Conservation (phyloP, 2,797 vertebrate species). For the Acomys russatus region DNA sequence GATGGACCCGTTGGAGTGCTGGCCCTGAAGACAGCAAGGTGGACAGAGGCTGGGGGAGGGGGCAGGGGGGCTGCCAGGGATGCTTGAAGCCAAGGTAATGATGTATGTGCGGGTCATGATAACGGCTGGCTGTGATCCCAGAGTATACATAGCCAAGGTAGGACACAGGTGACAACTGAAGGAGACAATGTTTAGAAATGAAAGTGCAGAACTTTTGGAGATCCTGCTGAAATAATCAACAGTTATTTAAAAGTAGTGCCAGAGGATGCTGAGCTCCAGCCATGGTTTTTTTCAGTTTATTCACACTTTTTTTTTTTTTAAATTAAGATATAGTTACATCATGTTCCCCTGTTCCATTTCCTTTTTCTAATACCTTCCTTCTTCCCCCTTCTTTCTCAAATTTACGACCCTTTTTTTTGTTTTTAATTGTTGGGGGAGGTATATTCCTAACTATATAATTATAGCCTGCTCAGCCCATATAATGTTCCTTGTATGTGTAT, state of each 20-base stretch:
- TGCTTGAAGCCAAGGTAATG: neutral
- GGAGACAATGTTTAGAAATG: slow-evolving; percentile 17
- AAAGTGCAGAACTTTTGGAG: neutral
- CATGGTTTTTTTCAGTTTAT: neutral
- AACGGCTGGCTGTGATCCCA: neutral
- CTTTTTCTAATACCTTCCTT: neutral
- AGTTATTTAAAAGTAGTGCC: neutral
- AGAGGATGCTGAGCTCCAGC: neutral
- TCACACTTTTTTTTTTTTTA: neutral
- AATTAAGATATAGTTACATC: neutral
- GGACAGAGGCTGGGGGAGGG: neutral
- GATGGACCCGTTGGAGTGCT: neutral
- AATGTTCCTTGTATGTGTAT: too few species aligned
- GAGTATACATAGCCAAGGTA: neutral
- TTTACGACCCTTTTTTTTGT: neutral
- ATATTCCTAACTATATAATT: neutral
- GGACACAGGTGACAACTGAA: neutral
- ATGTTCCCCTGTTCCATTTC: neutral
- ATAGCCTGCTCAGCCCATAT: neutral
- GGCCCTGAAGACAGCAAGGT: neutral
- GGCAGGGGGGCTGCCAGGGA: too few species aligned
- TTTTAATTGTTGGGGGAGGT: neutral
- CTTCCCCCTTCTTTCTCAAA: neutral
- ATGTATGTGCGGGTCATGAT: neutral
- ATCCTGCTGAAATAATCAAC: neutral